Evolutionary conservation across 2,797 vertebrate genomes (phyloP).

Genomic region (Bradypodion ventrale): DNA sequence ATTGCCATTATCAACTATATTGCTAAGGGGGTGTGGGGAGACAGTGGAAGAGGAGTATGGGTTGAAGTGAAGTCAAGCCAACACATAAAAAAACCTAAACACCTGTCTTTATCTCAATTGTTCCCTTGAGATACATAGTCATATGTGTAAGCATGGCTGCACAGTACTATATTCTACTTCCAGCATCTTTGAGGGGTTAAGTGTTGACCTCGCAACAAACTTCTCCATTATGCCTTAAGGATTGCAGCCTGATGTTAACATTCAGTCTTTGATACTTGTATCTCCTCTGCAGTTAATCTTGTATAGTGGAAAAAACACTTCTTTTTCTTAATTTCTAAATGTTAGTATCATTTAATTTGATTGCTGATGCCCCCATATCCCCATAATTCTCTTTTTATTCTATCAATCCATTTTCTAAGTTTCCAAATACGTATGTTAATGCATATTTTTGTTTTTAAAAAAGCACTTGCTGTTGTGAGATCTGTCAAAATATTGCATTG

Average conservation of each 20-base stretch:
- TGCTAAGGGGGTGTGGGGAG: too few species aligned
- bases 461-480: background rate
- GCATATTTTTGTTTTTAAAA: background rate
- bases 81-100: background rate
- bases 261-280: background rate
- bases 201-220: too few species aligned
- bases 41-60: background rate
- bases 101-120: background rate
- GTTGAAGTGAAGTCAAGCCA: background rate
- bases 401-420: background rate
- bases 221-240: background rate
- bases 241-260: background rate
- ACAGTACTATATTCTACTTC: background rate
- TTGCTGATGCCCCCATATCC: rapidly evolving
- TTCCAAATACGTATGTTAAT: background rate
- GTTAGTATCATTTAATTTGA: background rate
- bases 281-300: background rate
- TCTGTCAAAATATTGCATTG: background rate
- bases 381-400: background rate
- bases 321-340: background rate
- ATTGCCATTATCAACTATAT: background rate
- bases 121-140: background rate
- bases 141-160: background rate
- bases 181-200: too few species aligned
- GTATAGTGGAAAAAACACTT: background rate